Evolutionary conservation across 2,888 invertebrate species (phyloP).

Genomic region (Diadegma fenestrale): DNA sequence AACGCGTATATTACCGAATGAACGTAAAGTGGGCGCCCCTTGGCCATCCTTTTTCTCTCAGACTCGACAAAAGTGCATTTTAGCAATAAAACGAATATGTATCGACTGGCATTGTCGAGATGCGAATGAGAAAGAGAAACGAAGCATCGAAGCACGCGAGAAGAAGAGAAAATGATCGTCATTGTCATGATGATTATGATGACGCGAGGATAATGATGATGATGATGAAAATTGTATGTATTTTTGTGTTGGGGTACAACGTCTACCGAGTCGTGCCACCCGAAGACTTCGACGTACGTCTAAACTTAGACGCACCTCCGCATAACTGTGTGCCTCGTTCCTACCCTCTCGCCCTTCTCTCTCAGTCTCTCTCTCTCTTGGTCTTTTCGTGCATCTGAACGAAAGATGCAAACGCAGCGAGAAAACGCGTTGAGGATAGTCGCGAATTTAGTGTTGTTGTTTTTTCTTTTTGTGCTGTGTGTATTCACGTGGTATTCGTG

Average conservation of each 20-base stretch:
- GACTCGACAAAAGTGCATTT: slow-evolving; percentile 1
- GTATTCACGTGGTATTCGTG: not conserved
- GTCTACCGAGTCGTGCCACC: slow-evolving; percentile 56
- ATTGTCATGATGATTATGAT: slow-evolving; percentile 37
- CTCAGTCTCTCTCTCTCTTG: not conserved
- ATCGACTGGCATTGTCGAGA: slow-evolving; percentile 18
- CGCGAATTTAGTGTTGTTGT: not conserved
- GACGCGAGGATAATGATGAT: slow-evolving; percentile 57
- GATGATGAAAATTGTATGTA: slow-evolving; percentile 35
- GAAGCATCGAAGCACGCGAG: no score
- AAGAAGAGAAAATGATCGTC: slow-evolving; percentile 56
- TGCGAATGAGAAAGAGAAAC: slow-evolving; percentile 13
- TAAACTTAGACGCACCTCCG: slow-evolving; percentile 76
- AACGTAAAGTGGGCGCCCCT: slow-evolving; percentile 59
- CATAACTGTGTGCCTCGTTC: slow-evolving; percentile 73
- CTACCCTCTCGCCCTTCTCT: slow-evolving; percentile 34
- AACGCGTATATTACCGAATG: slow-evolving; percentile 62
- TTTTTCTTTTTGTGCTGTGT: not conserved
- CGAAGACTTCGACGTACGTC: slow-evolving; percentile 69
- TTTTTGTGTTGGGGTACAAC: slow-evolving; percentile 29
- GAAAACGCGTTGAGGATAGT: not conserved
- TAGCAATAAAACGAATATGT: slow-evolving; percentile 4
- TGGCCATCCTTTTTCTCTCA: not conserved
- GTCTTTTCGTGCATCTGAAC: not conserved
- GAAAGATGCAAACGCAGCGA: slow-evolving; percentile 28